Conservation (phyloP, 1,140 invertebrate species). For the Cotesia typhae region DNA sequence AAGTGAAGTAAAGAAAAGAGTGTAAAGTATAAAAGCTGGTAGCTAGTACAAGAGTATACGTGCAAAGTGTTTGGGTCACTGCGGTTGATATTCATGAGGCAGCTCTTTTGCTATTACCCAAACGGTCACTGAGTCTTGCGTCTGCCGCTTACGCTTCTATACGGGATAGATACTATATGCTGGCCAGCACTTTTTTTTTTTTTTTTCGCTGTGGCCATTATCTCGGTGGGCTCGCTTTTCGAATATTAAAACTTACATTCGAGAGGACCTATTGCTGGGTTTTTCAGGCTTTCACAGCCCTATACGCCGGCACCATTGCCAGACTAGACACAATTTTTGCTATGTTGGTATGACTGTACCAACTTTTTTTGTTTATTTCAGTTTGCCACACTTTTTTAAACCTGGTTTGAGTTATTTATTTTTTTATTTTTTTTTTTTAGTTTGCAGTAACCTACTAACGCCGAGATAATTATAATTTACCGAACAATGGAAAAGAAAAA, state of each 20-base stretch:
- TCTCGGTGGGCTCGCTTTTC: constrained; percentile 24
- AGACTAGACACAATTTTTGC: not conserved
- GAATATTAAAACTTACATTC: constrained; percentile 35
- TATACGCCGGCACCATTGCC: not conserved
- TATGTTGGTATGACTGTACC: not conserved
- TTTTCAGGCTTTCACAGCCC: not conserved
- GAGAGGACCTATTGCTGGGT: constrained; percentile 26
- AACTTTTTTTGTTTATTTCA: too few relatives aligned
- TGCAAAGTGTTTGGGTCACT: constrained; percentile 35
- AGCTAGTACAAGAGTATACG: not conserved
- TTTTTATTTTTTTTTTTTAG: too few relatives aligned
- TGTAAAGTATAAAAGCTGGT: not conserved
- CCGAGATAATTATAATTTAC: constrained; percentile 26
- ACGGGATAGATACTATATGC: too few relatives aligned
- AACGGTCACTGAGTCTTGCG: not conserved
- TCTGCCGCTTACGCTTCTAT: not conserved
- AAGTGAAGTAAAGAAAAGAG: too few relatives aligned
- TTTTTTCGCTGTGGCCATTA: constrained; percentile 18
- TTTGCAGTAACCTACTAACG: constrained; percentile 2
- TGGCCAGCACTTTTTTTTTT: not conserved
- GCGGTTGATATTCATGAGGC: constrained; percentile 36
- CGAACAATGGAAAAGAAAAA: not conserved
- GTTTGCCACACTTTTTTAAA: too few relatives aligned
- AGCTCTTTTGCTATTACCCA: not conserved
- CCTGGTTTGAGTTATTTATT: too few relatives aligned